Percentiles rank a stretch among this genome's conserved stretches.
Conservation (phyloP, 1,140 invertebrate genomes). For the Macrosteles quadrilineatus region DNA sequence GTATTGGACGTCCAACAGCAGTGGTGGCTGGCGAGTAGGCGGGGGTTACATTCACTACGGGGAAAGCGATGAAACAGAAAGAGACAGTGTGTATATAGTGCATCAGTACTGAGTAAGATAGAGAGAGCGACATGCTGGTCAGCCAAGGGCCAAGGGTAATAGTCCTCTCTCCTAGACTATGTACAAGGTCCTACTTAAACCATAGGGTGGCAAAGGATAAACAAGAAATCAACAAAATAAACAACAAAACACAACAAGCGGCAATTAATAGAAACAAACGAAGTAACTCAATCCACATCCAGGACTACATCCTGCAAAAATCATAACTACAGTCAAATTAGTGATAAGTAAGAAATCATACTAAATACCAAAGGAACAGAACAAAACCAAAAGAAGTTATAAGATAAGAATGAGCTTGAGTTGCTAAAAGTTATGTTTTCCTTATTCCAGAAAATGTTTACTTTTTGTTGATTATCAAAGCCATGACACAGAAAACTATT, state of each 20-base stretch:
- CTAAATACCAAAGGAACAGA: no score
- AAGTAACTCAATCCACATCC: neutral
- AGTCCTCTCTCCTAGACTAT: slow-evolving; percentile 22
- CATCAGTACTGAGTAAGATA: slow-evolving; percentile 8
- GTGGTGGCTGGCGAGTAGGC: slow-evolving; percentile 1
- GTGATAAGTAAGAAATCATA: no score
- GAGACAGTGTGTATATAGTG: slow-evolving; percentile 20
- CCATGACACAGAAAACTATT: no score
- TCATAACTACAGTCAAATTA: no score
- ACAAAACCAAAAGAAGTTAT: no score
- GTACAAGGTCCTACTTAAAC: neutral
- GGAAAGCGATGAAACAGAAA: slow-evolving; percentile 19
- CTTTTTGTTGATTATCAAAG: no score
- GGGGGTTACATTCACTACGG: slow-evolving; percentile 25
- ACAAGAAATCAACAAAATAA: neutral
- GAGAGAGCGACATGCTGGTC: slow-evolving; percentile 20
- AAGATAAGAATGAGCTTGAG: no score
- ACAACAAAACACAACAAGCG: neutral
- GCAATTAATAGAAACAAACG: neutral
- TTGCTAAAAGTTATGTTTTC: no score
- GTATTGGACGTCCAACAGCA: no score
- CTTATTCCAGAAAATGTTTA: no score
- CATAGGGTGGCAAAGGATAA: neutral
- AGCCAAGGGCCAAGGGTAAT: slow-evolving; percentile 11
- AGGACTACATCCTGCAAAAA: neutral